These are phyloP conservation scores for Erynnis tages DNA, from an alignment of 2,888 invertebrate species.

Conservation along the genomic window DNA sequence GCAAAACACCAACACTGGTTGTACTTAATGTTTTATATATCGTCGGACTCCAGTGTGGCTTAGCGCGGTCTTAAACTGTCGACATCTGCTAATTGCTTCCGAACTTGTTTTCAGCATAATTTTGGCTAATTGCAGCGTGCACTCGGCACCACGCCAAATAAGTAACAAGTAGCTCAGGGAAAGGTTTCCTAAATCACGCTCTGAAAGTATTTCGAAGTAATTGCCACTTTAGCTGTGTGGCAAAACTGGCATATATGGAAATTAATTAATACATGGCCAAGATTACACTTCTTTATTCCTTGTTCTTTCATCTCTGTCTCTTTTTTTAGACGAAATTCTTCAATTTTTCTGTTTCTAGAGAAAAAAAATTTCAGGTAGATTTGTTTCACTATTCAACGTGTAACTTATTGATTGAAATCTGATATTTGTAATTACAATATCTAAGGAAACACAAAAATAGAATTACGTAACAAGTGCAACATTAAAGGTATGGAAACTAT, in stretches of 20 bases:
- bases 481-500: background rate
- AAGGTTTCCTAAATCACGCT: conserved; percentile 58
- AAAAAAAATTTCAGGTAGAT: too few species aligned
- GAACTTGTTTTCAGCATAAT: conserved; percentile 77
- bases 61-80: conserved; percentile 60
- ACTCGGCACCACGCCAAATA: conserved; percentile 64
- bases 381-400: too few species aligned
- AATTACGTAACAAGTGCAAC: background rate
- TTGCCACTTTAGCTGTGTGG: conserved; percentile 23
- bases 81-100: conserved; percentile 76
- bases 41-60: conserved; percentile 43
- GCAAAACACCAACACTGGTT: too few species aligned
- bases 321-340: too few species aligned
- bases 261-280: too few species aligned
- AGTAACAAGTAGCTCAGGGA: conserved; percentile 45
- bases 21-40: conserved; percentile 4
- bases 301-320: too few species aligned
- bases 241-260: background rate
- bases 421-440: too few species aligned
- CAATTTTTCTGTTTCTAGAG: too few species aligned
- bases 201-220: conserved; percentile 41
- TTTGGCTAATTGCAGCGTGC: conserved; percentile 75
- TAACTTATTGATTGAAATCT: too few species aligned
- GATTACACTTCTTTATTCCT: too few species aligned
- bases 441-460: too few species aligned